A percentile compares a stretch with the other conserved stretches of the same genome.
Conservation (phyloP, 2,888 invertebrate species). For the Elegia similella region DNA sequence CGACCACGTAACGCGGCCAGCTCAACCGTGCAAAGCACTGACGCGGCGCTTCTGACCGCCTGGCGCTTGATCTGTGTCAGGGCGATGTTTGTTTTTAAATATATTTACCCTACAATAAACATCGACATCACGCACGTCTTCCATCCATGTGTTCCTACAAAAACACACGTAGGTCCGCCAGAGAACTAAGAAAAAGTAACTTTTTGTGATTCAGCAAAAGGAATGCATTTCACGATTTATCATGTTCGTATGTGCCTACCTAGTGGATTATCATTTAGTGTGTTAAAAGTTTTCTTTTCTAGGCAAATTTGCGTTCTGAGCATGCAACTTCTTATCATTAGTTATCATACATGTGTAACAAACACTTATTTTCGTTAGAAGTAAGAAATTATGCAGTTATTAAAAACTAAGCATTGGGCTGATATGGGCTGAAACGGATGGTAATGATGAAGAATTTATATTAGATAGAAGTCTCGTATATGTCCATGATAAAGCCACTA, state of each 20-base stretch:
- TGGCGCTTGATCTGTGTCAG: constrained; percentile 61
- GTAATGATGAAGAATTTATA: neutral
- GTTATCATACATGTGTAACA: too few species aligned
- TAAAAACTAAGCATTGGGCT: too few species aligned
- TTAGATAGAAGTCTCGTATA: neutral
- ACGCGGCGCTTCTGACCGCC: constrained; percentile 36
- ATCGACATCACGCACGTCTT: constrained; percentile 53
- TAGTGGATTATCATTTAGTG: too few species aligned
- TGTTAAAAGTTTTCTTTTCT: too few species aligned
- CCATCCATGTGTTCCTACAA: constrained; percentile 24
- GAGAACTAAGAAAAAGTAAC: neutral
- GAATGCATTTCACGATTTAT: neutral
- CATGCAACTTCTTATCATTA: too few species aligned
- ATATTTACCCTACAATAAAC: constrained; percentile 41
- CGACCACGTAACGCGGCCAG: constrained; percentile 61
- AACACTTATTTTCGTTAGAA: too few species aligned
- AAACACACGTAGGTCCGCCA: neutral
- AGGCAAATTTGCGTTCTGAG: too few species aligned
- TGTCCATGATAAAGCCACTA: neutral
- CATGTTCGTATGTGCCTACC: too few species aligned
- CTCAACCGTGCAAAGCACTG: constrained; percentile 44
- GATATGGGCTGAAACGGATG: too few species aligned
- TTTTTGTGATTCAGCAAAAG: neutral
- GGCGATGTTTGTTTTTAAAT: constrained; percentile 74
- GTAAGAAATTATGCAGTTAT: too few species aligned